Evolutionary conservation across 2,888 invertebrate genomes (phyloP), one percentile per base, ranked within the genome.

Genomic region (Tortricodes alternella): DNA sequence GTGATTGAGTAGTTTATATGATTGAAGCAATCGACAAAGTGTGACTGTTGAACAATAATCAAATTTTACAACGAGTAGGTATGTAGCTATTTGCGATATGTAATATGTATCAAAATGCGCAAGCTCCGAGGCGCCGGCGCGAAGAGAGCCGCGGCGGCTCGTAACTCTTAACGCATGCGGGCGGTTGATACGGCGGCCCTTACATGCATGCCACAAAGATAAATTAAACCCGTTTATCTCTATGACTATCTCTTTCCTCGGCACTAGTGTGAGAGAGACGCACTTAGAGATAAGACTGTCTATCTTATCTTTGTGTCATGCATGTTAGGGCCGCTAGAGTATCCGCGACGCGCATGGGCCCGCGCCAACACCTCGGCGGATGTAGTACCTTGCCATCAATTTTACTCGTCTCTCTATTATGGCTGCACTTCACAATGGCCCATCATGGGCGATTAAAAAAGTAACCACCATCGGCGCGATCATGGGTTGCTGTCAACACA

Each of bases 51-150:
- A 73, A 56, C 73, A 78, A 70, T 73, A 70, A 75, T 62, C 67
- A 63, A 68, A 73, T 70, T 76, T 74, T 79, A 84, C 85, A 86
- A 86, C 86, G 85, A 86, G 73, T 68, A 68, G 53, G 61, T 67
- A 71, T 58, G 55, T 69, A 70, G 2, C 27, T 11, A 13, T 34
- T 49, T 37, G 43, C 43, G 29, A 27, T 37, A 24, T 13, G 34
- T n/a, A n/a, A n/a, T n/a, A 21, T 37, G 37, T n/a, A n/a, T n/a
- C 11, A 21, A 32, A 19, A 46, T 18, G 24, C 41, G 18, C 6
- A 13, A 16, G 38, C 21, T 27, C 11, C 27, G 38, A 23, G 34
- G 48, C 19, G 35, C 23, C 23, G 23, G 15, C 35, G 19, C 16
- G n/a, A 3, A 27, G 34, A 7, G 35, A 13, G 11, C 5, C 34